A percentile compares a stretch with the other conserved stretches of the same genome.
Evolutionary conservation across 2,888 invertebrate species (phyloP).

Genomic region (Notocelia uddmanniana): DNA sequence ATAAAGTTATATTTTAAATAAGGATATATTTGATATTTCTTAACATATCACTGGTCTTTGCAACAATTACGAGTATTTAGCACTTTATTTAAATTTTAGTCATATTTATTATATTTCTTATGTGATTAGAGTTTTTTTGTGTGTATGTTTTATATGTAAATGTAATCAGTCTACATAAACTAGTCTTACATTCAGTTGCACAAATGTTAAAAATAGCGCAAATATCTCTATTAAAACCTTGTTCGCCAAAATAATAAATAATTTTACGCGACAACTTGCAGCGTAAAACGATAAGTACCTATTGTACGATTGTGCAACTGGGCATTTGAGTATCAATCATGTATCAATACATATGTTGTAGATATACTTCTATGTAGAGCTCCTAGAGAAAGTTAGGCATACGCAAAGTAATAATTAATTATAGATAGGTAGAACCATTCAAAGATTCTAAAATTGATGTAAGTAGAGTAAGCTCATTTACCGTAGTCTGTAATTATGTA

Average conservation of each 20-base stretch:
- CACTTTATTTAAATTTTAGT: background rate
- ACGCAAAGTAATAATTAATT: background rate
- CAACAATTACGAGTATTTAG: background rate
- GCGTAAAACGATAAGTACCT: background rate
- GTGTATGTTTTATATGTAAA: background rate
- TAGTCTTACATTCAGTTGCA: slow-evolving; percentile 1
- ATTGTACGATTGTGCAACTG: background rate
- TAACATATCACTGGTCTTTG: background rate
- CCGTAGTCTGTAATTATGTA: slow-evolving; percentile 1
- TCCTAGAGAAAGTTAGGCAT: background rate
- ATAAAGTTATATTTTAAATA: background rate
- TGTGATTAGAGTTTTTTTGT: background rate
- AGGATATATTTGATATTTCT: background rate
- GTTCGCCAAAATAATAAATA: background rate
- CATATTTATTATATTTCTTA: background rate
- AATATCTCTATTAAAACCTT: background rate
- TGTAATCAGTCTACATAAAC: background rate
- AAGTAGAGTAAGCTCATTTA: slow-evolving; percentile 28
- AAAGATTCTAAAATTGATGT: slow-evolving; percentile 35
- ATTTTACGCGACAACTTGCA: background rate
- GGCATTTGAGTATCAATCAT: too few relatives aligned
- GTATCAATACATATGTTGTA: background rate
- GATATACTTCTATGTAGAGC: background rate
- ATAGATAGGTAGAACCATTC: slow-evolving; percentile 18
- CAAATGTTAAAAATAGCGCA: background rate